These are phyloP conservation scores for Eulemur albifrons DNA, from an alignment of 2,797 vertebrate genomes.

Conservation along the genomic window DNA sequence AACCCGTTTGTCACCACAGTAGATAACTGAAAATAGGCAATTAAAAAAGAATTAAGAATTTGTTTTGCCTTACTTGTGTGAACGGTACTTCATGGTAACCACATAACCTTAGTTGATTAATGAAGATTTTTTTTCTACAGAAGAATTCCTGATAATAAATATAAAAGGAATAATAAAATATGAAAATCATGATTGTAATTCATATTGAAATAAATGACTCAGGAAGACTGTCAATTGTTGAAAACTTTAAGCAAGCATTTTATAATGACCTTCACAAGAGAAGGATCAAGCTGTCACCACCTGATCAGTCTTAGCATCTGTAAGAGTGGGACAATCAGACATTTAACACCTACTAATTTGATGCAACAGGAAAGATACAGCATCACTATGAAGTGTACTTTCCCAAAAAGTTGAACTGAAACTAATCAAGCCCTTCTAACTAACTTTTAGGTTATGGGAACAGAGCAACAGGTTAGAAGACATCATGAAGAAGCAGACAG, in stretches of 20 bases:
- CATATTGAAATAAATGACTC: background rate
- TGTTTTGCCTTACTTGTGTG: background rate
- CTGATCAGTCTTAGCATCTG: background rate
- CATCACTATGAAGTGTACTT: background rate
- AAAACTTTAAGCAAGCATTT: background rate
- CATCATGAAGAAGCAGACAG: background rate
- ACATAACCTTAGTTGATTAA: background rate
- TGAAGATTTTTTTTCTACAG: background rate
- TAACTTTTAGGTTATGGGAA: background rate
- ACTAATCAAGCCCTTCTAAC: background rate
- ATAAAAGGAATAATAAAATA: background rate
- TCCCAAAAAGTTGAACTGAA: background rate
- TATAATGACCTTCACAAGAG: background rate
- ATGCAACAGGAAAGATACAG: background rate
- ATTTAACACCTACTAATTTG: background rate
- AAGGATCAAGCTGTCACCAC: background rate
- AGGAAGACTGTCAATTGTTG: background rate
- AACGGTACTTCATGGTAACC: background rate
- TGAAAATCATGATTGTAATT: background rate
- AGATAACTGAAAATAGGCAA: background rate
- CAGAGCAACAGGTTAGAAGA: background rate
- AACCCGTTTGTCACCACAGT: background rate
- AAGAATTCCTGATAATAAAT: background rate
- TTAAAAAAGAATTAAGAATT: background rate
- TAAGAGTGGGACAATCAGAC: background rate